Percentiles rank a stretch among this genome's conserved stretches.
Evolutionary conservation across 2,113 vertebrate species (phyloP).

Genomic region (Pipa parva): DNA sequence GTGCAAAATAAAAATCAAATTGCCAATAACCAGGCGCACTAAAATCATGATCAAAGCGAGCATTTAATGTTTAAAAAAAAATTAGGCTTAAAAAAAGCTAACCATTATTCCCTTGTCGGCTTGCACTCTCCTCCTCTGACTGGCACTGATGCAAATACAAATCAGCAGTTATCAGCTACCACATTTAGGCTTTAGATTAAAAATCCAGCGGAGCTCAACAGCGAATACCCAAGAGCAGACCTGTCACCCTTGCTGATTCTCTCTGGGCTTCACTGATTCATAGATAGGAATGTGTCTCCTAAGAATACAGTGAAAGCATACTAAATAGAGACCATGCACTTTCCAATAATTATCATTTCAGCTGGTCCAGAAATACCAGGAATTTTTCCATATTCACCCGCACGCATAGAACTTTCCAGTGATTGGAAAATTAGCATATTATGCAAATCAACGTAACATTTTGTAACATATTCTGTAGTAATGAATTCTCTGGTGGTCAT

Average conservation of each 20-base stretch:
- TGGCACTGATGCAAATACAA: constrained; percentile 31
- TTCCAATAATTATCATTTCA: neutral
- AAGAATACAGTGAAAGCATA: neutral
- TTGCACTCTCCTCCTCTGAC: constrained; percentile 22
- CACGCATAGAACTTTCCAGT: too few relatives aligned
- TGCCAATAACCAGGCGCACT: too few relatives aligned
- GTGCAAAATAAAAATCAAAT: too few relatives aligned
- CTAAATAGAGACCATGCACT: neutral
- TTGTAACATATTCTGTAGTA: too few relatives aligned
- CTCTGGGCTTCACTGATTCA: constrained; percentile 5
- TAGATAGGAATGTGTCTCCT: constrained; percentile 21
- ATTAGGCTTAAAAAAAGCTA: too few relatives aligned
- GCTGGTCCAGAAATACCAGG: neutral
- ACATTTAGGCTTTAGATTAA: constrained; percentile 35
- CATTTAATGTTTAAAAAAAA: too few relatives aligned
- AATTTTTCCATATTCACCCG: neutral
- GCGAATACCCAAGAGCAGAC: constrained; percentile 25
- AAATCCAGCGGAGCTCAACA: constrained; percentile 12
- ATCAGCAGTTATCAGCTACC: constrained; percentile 25
- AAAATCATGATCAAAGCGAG: too few relatives aligned
- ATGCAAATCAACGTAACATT: too few relatives aligned
- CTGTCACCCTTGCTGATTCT: constrained; percentile 19
- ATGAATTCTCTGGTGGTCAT: too few relatives aligned
- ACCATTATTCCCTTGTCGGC: constrained; percentile 18
- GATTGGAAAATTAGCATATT: too few relatives aligned